A percentile compares a stretch with the other conserved stretches of the same genome.
These are phyloP conservation scores for Papilio elwesi DNA, from an alignment of 2,888 invertebrate species.

Conservation along the genomic window DNA sequence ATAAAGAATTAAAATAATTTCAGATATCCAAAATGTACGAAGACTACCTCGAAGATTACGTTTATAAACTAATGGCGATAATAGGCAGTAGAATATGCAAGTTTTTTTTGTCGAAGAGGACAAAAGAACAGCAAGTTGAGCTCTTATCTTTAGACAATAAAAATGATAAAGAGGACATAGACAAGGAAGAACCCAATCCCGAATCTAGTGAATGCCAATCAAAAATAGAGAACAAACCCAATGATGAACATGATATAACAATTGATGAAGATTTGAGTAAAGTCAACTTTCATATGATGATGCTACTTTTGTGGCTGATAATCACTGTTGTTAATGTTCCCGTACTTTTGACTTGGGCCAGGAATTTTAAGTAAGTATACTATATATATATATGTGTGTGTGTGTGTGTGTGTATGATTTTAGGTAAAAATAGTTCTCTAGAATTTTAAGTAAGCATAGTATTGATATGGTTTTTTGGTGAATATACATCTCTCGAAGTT, in stretches of 20 bases:
- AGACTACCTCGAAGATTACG: constrained; percentile 88
- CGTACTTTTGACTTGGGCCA: constrained; percentile 90
- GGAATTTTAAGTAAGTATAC: constrained; percentile 88
- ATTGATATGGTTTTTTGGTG: no score
- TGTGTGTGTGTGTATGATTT: no score
- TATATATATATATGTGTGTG: no score
- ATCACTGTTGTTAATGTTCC: constrained; percentile 88
- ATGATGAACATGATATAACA: constrained; percentile 39
- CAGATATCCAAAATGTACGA: constrained; percentile 90
- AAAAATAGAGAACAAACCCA: constrained; percentile 44
- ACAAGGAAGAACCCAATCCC: constrained; percentile 3
- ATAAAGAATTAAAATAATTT: constrained; percentile 47
- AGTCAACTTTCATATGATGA: constrained; percentile 89
- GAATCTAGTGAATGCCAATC: constrained; percentile 17
- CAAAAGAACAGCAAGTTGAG: constrained; percentile 46
- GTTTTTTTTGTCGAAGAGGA: constrained; percentile 56
- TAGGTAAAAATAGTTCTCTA: no score
- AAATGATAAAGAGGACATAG: constrained; percentile 30
- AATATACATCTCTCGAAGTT: no score
- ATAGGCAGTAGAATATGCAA: constrained; percentile 63
- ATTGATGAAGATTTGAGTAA: constrained; percentile 70
- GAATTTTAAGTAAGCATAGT: no score
- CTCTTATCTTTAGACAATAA: constrained; percentile 46
- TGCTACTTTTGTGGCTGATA: constrained; percentile 88
- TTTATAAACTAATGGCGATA: constrained; percentile 78